Evolutionary conservation across 2,888 invertebrate genomes (phyloP).

Genomic region (Iphiclides podalirius): DNA sequence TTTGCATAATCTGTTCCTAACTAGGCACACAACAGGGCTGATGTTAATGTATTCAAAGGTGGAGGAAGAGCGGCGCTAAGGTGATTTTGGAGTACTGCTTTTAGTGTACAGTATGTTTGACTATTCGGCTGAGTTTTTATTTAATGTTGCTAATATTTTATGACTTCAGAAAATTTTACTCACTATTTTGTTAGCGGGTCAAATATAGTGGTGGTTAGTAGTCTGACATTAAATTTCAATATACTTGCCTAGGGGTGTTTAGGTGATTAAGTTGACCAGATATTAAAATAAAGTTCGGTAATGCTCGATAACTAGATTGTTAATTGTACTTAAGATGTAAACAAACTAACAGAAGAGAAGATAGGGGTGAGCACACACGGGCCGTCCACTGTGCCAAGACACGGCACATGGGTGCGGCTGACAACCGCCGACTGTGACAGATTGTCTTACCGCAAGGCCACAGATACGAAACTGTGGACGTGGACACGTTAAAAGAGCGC

Average conservation of each 20-base stretch:
- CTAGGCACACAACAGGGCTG: conserved; percentile 23
- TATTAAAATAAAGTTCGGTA: too few species aligned
- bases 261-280: too few species aligned
- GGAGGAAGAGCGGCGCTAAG: conserved; percentile 11
- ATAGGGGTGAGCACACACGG: conserved; percentile 50
- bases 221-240: too few species aligned
- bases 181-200: too few species aligned
- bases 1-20: conserved; percentile 51
- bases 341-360: too few species aligned
- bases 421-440: conserved; percentile 64
- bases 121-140: neutral
- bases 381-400: conserved; percentile 47
- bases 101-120: neutral
- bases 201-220: too few species aligned
- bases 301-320: too few species aligned
- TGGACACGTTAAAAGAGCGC: neutral
- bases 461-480: conserved; percentile 33
- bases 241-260: too few species aligned
- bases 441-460: conserved; percentile 40
- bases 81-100: conserved; percentile 12
- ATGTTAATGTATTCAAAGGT: conserved; percentile 23
- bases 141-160: too few species aligned
- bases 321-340: too few species aligned
- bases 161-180: too few species aligned
- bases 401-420: conserved; percentile 54